Percentiles rank a stretch among this genome's conserved stretches.
Conservation (phyloP, 2,888 invertebrate genomes). For the Amorpha juglandis region DNA sequence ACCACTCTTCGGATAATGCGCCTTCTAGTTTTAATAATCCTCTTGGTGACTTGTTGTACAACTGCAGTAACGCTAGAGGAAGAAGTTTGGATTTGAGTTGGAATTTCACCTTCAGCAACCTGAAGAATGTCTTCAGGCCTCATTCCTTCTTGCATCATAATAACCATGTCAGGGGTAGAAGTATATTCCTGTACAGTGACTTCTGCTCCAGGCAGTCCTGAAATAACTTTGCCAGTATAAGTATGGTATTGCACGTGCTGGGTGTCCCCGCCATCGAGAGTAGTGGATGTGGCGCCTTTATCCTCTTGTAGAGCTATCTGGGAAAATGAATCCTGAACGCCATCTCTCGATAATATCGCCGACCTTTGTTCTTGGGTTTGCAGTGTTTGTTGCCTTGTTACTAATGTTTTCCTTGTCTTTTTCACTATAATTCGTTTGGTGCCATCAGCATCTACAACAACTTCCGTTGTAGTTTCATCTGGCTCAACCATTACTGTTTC, state of each 20-base stretch:
- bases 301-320: slow-evolving; percentile 88
- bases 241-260: slow-evolving; percentile 86
- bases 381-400: slow-evolving; percentile 87
- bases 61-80: slow-evolving; percentile 90
- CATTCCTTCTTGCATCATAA: slow-evolving; percentile 82
- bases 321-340: slow-evolving; percentile 86
- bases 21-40: slow-evolving; percentile 89
- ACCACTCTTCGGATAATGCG: slow-evolving; percentile 90
- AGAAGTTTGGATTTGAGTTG: slow-evolving; percentile 83
- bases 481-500: slow-evolving; percentile 93
- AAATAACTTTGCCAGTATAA: slow-evolving; percentile 86
- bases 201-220: slow-evolving; percentile 86
- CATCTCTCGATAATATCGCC: slow-evolving; percentile 81
- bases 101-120: slow-evolving; percentile 67
- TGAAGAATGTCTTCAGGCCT: slow-evolving; percentile 78
- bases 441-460: slow-evolving; percentile 91
- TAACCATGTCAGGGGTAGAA: slow-evolving; percentile 85
- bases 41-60: slow-evolving; percentile 91
- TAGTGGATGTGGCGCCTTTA: slow-evolving; percentile 84
- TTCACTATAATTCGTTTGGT: slow-evolving; percentile 91
- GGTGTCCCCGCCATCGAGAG: slow-evolving; percentile 85
- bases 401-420: slow-evolving; percentile 88
- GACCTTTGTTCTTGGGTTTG: slow-evolving; percentile 86
- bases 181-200: slow-evolving; percentile 87
- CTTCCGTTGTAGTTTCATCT: slow-evolving; percentile 92